Evolutionary conservation across 2,113 vertebrate genomes (phyloP).

Genomic region (Chinchilla lanigera): DNA sequence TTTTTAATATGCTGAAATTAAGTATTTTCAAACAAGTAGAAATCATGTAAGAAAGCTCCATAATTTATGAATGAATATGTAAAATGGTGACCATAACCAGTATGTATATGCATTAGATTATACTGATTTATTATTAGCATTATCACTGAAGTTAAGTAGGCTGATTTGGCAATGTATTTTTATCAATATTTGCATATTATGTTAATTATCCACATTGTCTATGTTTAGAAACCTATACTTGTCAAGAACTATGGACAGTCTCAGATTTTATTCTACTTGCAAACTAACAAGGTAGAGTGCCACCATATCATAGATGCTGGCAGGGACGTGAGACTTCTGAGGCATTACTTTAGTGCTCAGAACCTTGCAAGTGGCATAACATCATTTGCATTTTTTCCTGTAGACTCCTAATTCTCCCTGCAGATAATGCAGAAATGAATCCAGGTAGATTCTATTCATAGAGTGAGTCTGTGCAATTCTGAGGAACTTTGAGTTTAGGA

Average conservation of each 20-base stretch:
- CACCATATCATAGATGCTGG: background rate
- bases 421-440: background rate
- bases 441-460: background rate
- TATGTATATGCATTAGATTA: background rate
- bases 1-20: background rate
- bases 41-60: background rate
- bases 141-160: background rate
- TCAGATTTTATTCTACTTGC: background rate
- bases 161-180: slow-evolving; percentile 3
- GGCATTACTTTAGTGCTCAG: background rate
- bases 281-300: background rate
- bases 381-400: background rate
- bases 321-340: background rate
- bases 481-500: background rate
- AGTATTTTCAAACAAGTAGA: background rate
- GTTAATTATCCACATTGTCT: background rate
- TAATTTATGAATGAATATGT: background rate
- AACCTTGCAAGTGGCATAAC: background rate
- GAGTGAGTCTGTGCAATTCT: background rate
- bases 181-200: slow-evolving; percentile 15
- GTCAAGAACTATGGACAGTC: background rate
- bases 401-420: background rate
- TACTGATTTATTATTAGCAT: background rate
- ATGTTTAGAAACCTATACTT: background rate
- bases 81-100: background rate